These are phyloP conservation scores for Celastrina argiolus DNA, from an alignment of 2,888 invertebrate species.

Conservation along the genomic window DNA sequence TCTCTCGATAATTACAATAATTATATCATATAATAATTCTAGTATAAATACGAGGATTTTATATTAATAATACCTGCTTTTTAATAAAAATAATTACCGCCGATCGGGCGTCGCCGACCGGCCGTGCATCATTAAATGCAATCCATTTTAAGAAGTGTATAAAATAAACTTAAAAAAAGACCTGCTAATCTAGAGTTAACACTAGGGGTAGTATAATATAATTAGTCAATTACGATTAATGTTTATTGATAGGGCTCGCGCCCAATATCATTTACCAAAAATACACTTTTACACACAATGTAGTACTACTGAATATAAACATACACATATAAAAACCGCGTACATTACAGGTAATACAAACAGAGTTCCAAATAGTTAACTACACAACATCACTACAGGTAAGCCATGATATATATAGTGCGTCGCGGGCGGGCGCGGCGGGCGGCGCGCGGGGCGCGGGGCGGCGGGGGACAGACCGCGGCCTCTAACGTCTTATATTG, in stretches of 20 bases:
- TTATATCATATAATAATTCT: conserved; percentile 65
- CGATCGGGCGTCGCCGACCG: conserved; percentile 48
- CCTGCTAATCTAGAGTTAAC: conserved; percentile 69
- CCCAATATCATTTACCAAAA: conserved; percentile 54
- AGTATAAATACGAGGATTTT: conserved; percentile 76
- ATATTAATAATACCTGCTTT: conserved; percentile 78
- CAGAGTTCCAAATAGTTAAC: conserved; percentile 71
- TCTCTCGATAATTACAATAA: conserved; percentile 61
- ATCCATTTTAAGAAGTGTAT: conserved; percentile 50
- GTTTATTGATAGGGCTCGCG: conserved; percentile 56
- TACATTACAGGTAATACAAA: conserved; percentile 77
- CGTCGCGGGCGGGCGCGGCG: conserved; percentile 27
- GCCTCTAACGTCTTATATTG: conserved; percentile 77
- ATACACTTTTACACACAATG: conserved; percentile 75
- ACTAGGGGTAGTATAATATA: conserved; percentile 75
- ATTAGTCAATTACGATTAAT: conserved; percentile 80
- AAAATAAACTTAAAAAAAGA: conserved; percentile 63
- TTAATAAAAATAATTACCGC: conserved; percentile 72
- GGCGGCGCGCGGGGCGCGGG: conserved; percentile 31
- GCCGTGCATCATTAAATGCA: conserved; percentile 66
- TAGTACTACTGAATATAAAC: conserved; percentile 76
- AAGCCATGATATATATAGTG: conserved; percentile 63
- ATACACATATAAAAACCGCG: conserved; percentile 78
- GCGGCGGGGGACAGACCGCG: conserved; percentile 58
- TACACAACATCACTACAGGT: conserved; percentile 76